Base-by-base conservation (phyloP, 2,797 vertebrate genomes). In the Karalla daura region DNA sequence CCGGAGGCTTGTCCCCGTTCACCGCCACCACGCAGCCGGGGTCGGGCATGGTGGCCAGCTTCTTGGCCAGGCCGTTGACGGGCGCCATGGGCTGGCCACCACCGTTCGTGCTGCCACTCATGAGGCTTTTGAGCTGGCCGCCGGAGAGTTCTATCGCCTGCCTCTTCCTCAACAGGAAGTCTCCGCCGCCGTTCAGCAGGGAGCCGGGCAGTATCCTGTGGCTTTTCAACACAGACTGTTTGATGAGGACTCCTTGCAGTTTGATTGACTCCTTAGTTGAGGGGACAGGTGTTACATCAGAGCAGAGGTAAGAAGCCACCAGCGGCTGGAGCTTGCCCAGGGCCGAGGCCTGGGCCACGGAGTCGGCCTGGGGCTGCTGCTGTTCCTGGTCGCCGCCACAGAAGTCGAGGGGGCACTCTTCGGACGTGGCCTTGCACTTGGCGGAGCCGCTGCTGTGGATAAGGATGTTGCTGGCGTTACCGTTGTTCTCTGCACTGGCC, bases 51-150 rank as follows among this genome's bases (percentile, higher is more conserved):
- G 89, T 95, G 75, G 94, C 93, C 86, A 96, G 89, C 89, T 97
- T 98, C 92, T 96, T 98, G 82, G 97, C 95, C 87, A 98, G 93
- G 75, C 97, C 97, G 28, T 99, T 99, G 37, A 99, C 94, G 30
- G 97, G 96, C 27, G 95, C 94, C 93, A 90, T 95, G 87, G 32
- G 95, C 92, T 92, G 96, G 88, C 94, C 87, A 7, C 90, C 86
- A 41, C 91, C 89, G 83, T 90, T 89, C 67, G 94, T 94, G 85
- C 94, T 94, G 53, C 93, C 80, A 87, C 93, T 95, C 95, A 99
- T 97, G n/a, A 93, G 86, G 86, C 93, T 96, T 93, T 97, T 98
- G 55, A 97, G 91, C 74, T 96, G 96, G 81, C 96, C 94, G 78
- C 96, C 94, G 45, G 96, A 96, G 81, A 98, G 94, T 91, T 97